Evolutionary conservation across 1,140 invertebrate genomes (phyloP).

Genomic region (Drosophila erecta): DNA sequence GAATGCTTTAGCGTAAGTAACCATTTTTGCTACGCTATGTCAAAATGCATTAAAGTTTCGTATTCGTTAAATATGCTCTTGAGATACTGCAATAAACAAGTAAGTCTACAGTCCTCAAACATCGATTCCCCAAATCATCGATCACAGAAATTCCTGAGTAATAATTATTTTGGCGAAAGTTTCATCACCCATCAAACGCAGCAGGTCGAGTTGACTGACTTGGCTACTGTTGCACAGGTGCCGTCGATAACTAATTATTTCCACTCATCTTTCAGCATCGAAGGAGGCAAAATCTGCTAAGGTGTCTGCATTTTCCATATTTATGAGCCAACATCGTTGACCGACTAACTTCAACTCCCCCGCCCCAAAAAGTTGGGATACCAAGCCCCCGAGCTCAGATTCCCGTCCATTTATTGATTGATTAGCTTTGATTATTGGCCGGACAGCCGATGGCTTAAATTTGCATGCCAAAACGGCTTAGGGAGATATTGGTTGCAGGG

Average conservation of each 20-base stretch:
- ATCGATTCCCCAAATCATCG: slow-evolving; percentile 1
- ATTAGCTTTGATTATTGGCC: slow-evolving; percentile 48
- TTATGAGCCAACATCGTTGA: slow-evolving; percentile 38
- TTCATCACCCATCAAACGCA: slow-evolving; percentile 35
- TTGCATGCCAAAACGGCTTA: slow-evolving; percentile 36
- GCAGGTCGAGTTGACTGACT: slow-evolving; percentile 34
- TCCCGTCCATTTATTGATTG: slow-evolving; percentile 35
- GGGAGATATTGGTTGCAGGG: slow-evolving; percentile 37
- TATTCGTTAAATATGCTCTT: too few species aligned
- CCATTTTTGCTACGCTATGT: too few species aligned
- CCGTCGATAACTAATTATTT: slow-evolving; percentile 55
- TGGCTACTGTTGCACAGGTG: slow-evolving; percentile 49
- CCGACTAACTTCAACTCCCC: slow-evolving; percentile 1
- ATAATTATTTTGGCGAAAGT: slow-evolving; percentile 49
- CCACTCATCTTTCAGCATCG: slow-evolving; percentile 41
- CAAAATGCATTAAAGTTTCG: not conserved
- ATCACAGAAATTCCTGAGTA: slow-evolving; percentile 12
- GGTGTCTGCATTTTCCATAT: slow-evolving; percentile 48
- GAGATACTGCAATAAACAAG: not conserved
- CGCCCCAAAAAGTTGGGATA: not conserved
- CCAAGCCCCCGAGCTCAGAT: not conserved
- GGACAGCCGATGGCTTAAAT: slow-evolving; percentile 37
- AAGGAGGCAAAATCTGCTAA: slow-evolving; percentile 26
- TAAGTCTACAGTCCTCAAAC: not conserved
- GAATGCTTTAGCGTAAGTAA: too few species aligned